phyloP scores from a whole-genome alignment of 2,888 invertebrate species.

The Lepidocyrtoides sp. region DNA sequence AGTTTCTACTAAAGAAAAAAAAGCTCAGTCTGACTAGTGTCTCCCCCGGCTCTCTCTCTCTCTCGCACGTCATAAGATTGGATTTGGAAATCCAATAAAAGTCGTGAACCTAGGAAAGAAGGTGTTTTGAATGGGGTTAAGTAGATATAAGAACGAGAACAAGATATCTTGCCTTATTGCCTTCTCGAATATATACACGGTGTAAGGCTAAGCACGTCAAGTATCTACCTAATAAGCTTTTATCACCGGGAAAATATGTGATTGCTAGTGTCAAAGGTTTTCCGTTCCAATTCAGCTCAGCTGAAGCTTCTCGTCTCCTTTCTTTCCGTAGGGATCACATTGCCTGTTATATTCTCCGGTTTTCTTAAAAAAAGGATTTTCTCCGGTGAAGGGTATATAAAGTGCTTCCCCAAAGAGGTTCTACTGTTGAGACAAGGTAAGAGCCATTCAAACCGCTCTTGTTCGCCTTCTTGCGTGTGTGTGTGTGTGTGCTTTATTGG shows the following conservation, averaged over 20 bases:
- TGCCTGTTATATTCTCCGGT: neutral
- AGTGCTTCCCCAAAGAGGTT: constrained; percentile 42
- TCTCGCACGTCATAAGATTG: constrained; percentile 50
- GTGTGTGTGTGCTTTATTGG: constrained; percentile 50
- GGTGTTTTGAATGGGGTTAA: constrained; percentile 65
- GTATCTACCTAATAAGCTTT: constrained; percentile 65
- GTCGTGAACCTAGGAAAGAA: constrained; percentile 72
- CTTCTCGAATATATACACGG: neutral
- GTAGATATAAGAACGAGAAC: constrained; percentile 32
- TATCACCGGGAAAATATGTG: constrained; percentile 67
- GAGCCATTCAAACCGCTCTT: constrained; percentile 51
- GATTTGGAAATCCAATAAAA: constrained; percentile 74
- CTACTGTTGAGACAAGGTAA: constrained; percentile 62
- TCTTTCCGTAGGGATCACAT: neutral
- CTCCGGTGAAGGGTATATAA: constrained; percentile 58
- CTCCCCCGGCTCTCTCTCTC: neutral
- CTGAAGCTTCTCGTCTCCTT: constrained; percentile 41
- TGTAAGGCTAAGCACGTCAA: neutral
- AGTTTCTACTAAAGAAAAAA: neutral
- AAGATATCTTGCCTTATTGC: neutral
- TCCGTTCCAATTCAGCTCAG: constrained; percentile 74
- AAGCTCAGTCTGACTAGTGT: neutral
- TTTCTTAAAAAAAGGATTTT: constrained; percentile 25
- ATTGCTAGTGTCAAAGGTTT: constrained; percentile 69
- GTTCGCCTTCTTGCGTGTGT: too few relatives aligned